Conservation (phyloP, 2,113 vertebrate genomes). For the Bujurquina vittata region DNA sequence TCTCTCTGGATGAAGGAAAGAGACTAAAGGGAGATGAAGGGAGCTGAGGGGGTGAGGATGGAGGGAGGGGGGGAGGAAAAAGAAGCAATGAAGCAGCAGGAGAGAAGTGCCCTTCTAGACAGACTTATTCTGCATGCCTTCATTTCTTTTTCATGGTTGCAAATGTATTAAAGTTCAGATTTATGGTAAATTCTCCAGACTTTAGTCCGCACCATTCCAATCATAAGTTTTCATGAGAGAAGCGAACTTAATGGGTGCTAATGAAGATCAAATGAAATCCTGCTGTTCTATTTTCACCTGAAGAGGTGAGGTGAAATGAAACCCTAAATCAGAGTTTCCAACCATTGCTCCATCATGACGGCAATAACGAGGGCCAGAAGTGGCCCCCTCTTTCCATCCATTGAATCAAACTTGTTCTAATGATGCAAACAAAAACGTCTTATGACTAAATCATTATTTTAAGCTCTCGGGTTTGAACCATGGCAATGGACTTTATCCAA, state of each 20-base stretch:
- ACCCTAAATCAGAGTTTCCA: neutral
- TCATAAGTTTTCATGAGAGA: neutral
- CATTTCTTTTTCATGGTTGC: neutral
- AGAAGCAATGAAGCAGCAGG: conserved; percentile 38
- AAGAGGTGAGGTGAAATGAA: neutral
- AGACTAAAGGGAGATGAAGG: conserved; percentile 67
- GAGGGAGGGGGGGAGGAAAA: conserved; percentile 9
- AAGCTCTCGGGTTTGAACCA: neutral
- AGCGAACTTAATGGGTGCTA: neutral
- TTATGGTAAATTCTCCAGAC: conserved; percentile 3
- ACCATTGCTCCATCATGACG: no score
- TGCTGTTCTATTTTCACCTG: neutral
- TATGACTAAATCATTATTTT: neutral
- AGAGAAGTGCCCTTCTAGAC: conserved; percentile 30
- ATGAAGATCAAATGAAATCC: conserved; percentile 4
- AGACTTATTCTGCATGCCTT: neutral
- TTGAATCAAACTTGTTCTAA: neutral
- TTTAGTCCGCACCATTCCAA: neutral
- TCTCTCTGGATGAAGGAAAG: conserved; percentile 58
- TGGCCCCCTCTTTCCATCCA: neutral
- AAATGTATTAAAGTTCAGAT: conserved; percentile 25
- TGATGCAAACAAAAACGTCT: neutral
- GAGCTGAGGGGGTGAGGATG: conserved; percentile 25
- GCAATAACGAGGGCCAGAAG: neutral
- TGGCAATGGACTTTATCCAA: no score